Evolutionary conservation across 1,140 invertebrate species (phyloP), one percentile per base, ranked within the genome.

Genomic region (Brachionus sp.): DNA sequence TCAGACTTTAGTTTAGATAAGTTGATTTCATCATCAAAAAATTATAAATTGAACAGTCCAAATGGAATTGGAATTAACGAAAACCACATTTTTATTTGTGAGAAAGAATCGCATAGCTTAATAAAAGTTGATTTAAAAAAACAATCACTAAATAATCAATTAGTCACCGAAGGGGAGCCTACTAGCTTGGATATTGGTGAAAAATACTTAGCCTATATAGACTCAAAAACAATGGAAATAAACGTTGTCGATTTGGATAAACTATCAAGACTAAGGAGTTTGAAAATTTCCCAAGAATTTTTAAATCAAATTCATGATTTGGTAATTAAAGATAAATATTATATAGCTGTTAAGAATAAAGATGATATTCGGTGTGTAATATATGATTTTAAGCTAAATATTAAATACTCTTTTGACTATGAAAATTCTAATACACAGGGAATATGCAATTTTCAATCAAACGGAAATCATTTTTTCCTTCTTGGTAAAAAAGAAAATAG

Each of bases 381-480:
- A 10, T 44, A 62, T 29, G 77, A 80, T 62, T 23, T 29, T 5
- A 66, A 80, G 16, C 35, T 80, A 13, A 80, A 80, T 80, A 35
- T 62, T 29, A 80, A 80, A 37, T 62, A 80, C 33, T 64, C 77
- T 1, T 80, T 80, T 16, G 77, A 80, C 10, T 80, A 66, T 44
- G 77, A 62, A 44, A 80, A 80, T n/a, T 80, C 77, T 4, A 13
- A 75, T 10, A 25, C 39, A 23, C 77, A 80, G 35, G 77, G 50
- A 3, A 62, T 80, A 2, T 25, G 29, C 9, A 62, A 5, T 62
- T 33, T 62, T 23, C 25, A 13, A 23, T 53, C 19, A 57, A 66
- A 80, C 57, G 50, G 77, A 57, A 80, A 66, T 13, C 12, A 37
- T 19, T 80, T 9, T 62, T 66, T 80, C 6, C 53, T 80, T 5